Base-by-base conservation (phyloP, 2,797 vertebrate genomes). In the Danionella dracula region DNA sequence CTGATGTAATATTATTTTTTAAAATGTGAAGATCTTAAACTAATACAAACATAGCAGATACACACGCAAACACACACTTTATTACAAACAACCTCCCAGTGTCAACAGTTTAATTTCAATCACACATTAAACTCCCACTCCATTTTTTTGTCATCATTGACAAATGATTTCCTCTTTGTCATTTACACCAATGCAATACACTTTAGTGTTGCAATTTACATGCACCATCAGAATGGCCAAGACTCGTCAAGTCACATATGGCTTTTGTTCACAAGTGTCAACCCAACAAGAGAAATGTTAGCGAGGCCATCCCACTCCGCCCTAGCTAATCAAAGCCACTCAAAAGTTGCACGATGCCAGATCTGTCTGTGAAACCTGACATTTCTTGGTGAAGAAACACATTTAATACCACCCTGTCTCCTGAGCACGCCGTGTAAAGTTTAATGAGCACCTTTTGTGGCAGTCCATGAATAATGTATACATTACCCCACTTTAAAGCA, bases 381-480 rank as follows among this genome's bases (percentile, higher is more conserved):
- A 85, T 85, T 82, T 85, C 49, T 83, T 82, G 82, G 84, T 82
- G 79, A 44, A 70, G 79, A 79, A 84, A 84, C 83, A 79, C 82
- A 79, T 85, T 85, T 84, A 87, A 82, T 86, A 82, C 82, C 76
- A 74, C 76, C 76, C 78, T 84, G 84, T 82, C 82, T 77, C 73
- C 81, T 85, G 74, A 77, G 77, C 67, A 79, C 80, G 82, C 82
- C 78, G 62, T 86, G 87, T 88, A 86, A 84, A 87, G 81, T 87
- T 89, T 89, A 90, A 88, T 87, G 85, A 89, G 85, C 85, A 86
- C 83, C 87, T 85, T 89, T 90, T 85, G 85, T 88, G 82, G 72
- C 83, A 81, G 64, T 59, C 79, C 84, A 88, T 91, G 89, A 91
- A 91, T 90, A 90, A 90, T 91, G 85, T 83, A 91, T 88, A 86